Base-by-base conservation (phyloP, 2,888 invertebrate species). In the Oxytorus armatus region DNA sequence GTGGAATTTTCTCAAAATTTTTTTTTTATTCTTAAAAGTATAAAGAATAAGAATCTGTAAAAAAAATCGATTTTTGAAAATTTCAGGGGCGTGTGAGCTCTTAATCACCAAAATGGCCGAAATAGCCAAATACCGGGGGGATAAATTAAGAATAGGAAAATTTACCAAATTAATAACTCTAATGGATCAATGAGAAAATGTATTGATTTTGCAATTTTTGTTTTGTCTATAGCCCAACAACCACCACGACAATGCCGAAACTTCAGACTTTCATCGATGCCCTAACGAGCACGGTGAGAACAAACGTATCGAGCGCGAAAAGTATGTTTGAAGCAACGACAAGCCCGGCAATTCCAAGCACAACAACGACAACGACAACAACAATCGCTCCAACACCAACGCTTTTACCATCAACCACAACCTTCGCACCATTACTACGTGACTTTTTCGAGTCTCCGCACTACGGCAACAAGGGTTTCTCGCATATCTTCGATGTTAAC, bases 371-470 rank as follows among this genome's bases (percentile, higher is more conserved):
- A 63, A 91, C 93, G 83, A 86, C 90, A 88, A 81, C 89, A 11
- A 92, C 92, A 83, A 93, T 94, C 69, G 77, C 83, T 0, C 83
- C 88, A 81, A 93, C 93, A 88, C 75, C 88, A 5, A 92, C 92
- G 82, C 93, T 94, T 70, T 82, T 86, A 5, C 84, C 89, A 10
- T 88, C 90, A 0, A 92, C 93, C 91, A 94, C 93, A 91, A 93
- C 92, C 83, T 89, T 93, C 91, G 92, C 93, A 87, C 92, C 93
- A 88, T 92, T 90, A 86, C 92, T 93, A 91, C 92, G 93, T 85
- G 90, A 92, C 16, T 70, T 89, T 23, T 85, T 90, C 42, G 89
- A 90, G 16, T 79, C 86, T 0, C 85, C 88, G 11, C 86, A 87
- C 16, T 81, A 87, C 14, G 84, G 86, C 39, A 83, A 72, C 76